Base-by-base conservation (phyloP, 2,113 vertebrate species). In the Regulus satrapa region DNA sequence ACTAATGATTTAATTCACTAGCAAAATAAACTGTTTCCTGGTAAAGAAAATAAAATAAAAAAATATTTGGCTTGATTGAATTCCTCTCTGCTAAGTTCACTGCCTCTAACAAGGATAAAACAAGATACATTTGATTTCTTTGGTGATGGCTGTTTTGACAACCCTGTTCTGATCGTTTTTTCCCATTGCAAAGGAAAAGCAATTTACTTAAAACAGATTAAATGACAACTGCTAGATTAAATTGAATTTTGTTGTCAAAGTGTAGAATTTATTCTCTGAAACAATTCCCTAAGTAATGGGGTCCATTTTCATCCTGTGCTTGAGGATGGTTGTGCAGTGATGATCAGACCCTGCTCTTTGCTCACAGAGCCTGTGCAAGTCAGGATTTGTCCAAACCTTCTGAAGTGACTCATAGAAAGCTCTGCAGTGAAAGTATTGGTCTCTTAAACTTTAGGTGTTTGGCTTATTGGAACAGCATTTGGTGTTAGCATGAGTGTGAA, bases 121-220 rank as follows among this genome's bases (percentile, higher is more conserved):
- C 40, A 69, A 62, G 73, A 75, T 51, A 5, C 89, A 32, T 84
- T 75, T 36, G n/a, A 56, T 45, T 71, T 41, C 83, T 93, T 96
- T 85, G 68, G 32, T 68, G 79, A n/a, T n/a, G 49, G 46, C 31
- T 88, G 55, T 64, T 96, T 82, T 87, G 68, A 82, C 58, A 88
- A 29, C 32, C 18, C 43, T 85, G 32, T 64, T 90, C 34, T 52
- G 46, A 73, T 71, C 0, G 0, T n/a, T 94, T 62, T 95, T 89
- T 54, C 31, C 36, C 2, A 1, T 91, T 91, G 69, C 64, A 82
- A 64, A 82, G 28, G 56, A 62, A 76, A 83, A 88, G 31, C 74
- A 92, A 86, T 91, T 95, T 94, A 69, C 73, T 94, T 97, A 59
- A 91, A 89, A 48, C 19, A 56, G 49, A 82, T 88, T 91, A 61